Percentiles rank a stretch among this genome's conserved stretches.
These are phyloP conservation scores for Chirona hameri DNA, from an alignment of 2,888 invertebrate species.

Conservation along the genomic window DNA sequence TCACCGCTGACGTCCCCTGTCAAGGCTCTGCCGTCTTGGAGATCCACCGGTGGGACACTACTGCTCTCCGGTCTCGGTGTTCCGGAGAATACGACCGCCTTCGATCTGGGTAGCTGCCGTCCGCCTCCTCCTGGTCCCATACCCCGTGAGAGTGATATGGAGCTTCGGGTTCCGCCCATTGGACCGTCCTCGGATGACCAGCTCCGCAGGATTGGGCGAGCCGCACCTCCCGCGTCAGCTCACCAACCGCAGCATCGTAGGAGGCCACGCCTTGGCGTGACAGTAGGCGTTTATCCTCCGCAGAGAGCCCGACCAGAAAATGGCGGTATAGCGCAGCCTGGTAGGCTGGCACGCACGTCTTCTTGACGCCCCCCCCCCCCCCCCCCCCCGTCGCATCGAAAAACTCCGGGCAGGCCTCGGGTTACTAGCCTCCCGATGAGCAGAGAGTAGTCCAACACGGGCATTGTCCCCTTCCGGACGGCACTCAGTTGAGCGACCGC, in stretches of 20 bases:
- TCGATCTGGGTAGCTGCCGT: too few relatives aligned
- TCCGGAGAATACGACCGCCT: too few relatives aligned
- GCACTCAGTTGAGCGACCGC: too few relatives aligned
- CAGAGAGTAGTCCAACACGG: too few relatives aligned
- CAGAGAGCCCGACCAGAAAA: background rate
- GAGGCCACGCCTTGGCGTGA: background rate
- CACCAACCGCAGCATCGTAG: background rate
- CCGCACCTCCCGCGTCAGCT: background rate
- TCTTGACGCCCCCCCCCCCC: too few relatives aligned
- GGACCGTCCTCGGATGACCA: too few relatives aligned
- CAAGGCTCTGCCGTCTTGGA: background rate
- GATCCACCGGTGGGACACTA: background rate
- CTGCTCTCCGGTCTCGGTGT: too few relatives aligned
- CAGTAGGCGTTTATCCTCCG: background rate
- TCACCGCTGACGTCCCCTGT: background rate
- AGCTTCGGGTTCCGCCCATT: too few relatives aligned
- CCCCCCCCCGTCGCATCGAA: background rate
- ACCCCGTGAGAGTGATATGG: too few relatives aligned
- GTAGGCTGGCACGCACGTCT: background rate
- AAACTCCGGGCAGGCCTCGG: background rate
- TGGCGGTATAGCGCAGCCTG: background rate
- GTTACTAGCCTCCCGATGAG: too few relatives aligned
- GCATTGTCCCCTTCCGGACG: too few relatives aligned
- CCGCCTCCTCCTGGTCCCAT: too few relatives aligned
- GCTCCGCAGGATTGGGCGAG: background rate